phyloP scores from a whole-genome alignment of 2,797 vertebrate genomes.

The Sebastes trivittatus region DNA sequence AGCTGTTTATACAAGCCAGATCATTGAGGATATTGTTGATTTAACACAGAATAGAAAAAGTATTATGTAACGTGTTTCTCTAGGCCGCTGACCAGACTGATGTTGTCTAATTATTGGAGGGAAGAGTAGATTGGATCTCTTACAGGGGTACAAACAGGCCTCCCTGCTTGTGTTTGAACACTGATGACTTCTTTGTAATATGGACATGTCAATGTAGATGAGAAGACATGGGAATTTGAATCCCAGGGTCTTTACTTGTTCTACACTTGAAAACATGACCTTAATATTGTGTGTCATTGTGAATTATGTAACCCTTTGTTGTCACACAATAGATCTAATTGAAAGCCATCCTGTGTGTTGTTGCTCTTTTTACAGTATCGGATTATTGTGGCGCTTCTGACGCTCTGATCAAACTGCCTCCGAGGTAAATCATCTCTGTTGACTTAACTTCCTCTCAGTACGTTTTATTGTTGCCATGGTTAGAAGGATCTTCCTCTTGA shows the following conservation, averaged over 20 bases:
- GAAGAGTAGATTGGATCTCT: neutral
- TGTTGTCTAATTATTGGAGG: slow-evolving; percentile 8
- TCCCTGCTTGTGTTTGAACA: neutral
- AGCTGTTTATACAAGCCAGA: slow-evolving; percentile 36
- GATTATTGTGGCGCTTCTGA: neutral
- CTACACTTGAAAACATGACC: neutral
- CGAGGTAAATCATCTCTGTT: neutral
- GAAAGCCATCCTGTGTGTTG: neutral
- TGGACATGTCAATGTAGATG: neutral
- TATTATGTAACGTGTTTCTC: slow-evolving; percentile 11
- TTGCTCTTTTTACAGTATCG: neutral
- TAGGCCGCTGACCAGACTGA: neutral
- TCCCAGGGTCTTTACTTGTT: neutral
- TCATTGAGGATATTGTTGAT: slow-evolving; percentile 20
- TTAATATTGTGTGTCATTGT: neutral
- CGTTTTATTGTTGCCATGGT: neutral
- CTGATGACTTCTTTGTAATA: neutral
- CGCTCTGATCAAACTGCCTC: neutral
- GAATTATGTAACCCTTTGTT: neutral
- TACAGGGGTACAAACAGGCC: neutral
- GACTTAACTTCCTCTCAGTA: neutral
- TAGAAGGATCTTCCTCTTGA: slow-evolving; percentile 2
- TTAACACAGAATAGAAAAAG: slow-evolving; percentile 17
- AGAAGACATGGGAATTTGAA: neutral
- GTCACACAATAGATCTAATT: neutral